Evolutionary conservation across 2,888 invertebrate species (phyloP), one percentile per base, ranked within the genome.

Genomic region (Napeogenes sylphis): DNA sequence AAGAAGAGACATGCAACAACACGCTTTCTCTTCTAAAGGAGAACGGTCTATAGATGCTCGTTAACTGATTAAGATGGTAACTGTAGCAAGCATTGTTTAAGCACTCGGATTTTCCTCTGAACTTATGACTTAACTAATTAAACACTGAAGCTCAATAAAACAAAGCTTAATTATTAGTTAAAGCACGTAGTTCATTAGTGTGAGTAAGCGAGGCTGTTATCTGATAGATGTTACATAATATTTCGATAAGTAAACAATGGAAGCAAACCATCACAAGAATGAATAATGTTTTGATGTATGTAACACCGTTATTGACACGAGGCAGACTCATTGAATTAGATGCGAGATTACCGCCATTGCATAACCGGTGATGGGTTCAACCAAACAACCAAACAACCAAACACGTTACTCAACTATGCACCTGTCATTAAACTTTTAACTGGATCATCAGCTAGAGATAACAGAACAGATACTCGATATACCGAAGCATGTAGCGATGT

Each of bases 11-110:
- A 74, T 80, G 79, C 76, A 81, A 76, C 78, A 78, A 76, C 77
- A 73, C 79, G 79, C 90, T 89, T 89, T 89, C 90, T 83, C 87
- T 80, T 83, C 74, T 74, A 77, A 85, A 85, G 81, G 83, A 76
- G 87, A 84, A 80, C 86, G 81, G 78, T 78, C 79, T 80, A 21
- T 21, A 81, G 82, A 82, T 80, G 80, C 75, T 81, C 75, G 80
- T 80, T 80, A 83, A 83, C 82, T 80, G 86, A 87, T 88, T 88
- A 87, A 86, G 84, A 86, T 86, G 85, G 80, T 84, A 84, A 84
- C 73, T 84, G 79, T 84, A 82, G 76, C 81, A 76, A 74, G 78
- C 80, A 85, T 71, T 70, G 71, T 71, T 62, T 67, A 56, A 61
- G 56, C 42, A 45, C 47, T 46, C 59, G 46, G 54, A 38, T 21